phyloP scores from a whole-genome alignment of 2,888 invertebrate species.

The Malthinus flaveolus region DNA sequence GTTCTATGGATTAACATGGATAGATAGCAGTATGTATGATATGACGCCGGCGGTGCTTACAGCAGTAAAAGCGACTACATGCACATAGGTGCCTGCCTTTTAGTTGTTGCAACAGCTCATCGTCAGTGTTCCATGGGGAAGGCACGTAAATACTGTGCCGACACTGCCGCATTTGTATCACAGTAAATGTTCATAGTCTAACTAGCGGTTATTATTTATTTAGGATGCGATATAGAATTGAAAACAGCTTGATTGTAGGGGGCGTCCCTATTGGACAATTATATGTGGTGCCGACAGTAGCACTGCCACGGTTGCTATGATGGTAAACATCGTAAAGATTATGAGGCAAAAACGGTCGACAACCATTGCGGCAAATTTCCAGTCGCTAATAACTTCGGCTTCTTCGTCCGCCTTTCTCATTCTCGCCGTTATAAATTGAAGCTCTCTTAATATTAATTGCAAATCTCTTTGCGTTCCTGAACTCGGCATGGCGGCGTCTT shows the following conservation, averaged over 20 bases:
- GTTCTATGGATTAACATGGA: constrained; percentile 25
- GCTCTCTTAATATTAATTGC: constrained; percentile 86
- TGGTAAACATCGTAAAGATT: constrained; percentile 92
- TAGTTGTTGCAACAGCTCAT: constrained; percentile 51
- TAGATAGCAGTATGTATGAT: constrained; percentile 28
- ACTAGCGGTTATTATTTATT: constrained; percentile 35
- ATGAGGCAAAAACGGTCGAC: constrained; percentile 96
- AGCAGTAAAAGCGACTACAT: constrained; percentile 38
- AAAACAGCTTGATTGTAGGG: constrained; percentile 34
- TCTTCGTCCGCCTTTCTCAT: constrained; percentile 95
- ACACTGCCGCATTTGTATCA: constrained; percentile 54
- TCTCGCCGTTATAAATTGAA: constrained; percentile 91
- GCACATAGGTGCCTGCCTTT: constrained; percentile 56
- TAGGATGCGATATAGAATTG: constrained; percentile 37
- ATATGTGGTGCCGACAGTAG: constrained; percentile 92
- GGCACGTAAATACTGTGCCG: constrained; percentile 53
- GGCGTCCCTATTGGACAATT: constrained; percentile 76
- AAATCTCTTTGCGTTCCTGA: constrained; percentile 80
- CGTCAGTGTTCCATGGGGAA: constrained; percentile 53
- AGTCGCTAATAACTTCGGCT: constrained; percentile 91
- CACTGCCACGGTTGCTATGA: constrained; percentile 90
- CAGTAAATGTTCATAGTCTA: constrained; percentile 52
- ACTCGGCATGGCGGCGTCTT: constrained; percentile 58
- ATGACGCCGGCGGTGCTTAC: constrained; percentile 32
- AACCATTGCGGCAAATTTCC: constrained; percentile 99